Percentiles rank a stretch among this genome's conserved stretches.
Evolutionary conservation across 1,140 invertebrate genomes (phyloP).

Genomic region (Drosophila trapezifrons): DNA sequence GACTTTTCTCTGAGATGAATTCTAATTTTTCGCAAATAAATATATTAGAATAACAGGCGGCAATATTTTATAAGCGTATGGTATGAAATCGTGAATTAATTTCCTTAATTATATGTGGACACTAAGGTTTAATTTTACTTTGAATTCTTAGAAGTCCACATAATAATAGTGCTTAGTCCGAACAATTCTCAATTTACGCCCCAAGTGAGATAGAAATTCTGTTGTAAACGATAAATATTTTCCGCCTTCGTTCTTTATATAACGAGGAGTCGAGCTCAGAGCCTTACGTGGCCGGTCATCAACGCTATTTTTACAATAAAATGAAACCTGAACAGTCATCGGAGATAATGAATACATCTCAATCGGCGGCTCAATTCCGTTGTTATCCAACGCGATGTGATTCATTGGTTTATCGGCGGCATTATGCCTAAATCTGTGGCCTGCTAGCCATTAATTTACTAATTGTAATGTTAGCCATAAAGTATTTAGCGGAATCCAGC

Average conservation of each 20-base stretch:
- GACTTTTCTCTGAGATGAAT: constrained; percentile 54
- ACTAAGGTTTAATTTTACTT: neutral
- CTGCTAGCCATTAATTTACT: constrained; percentile 54
- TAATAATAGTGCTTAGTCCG: constrained; percentile 35
- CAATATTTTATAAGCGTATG: too few species aligned
- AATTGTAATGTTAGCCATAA: constrained; percentile 62
- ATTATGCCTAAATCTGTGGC: constrained; percentile 55
- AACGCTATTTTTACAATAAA: constrained; percentile 42
- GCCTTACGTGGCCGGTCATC: constrained; percentile 21
- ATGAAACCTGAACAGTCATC: constrained; percentile 69
- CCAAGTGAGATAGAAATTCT: constrained; percentile 26
- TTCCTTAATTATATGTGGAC: neutral
- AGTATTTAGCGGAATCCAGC: constrained; percentile 46
- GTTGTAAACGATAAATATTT: constrained; percentile 47
- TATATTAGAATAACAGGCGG: neutral
- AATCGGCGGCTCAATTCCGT: constrained; percentile 25
- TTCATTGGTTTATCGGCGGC: constrained; percentile 54
- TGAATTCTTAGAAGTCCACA: constrained; percentile 1
- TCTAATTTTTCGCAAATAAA: constrained; percentile 27
- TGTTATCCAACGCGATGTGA: constrained; percentile 50
- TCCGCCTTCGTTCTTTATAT: constrained; percentile 37
- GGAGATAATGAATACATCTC: constrained; percentile 68
- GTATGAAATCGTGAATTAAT: neutral
- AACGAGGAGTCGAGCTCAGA: constrained; percentile 8
- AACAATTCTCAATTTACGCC: constrained; percentile 39